Evolutionary conservation across 2,113 vertebrate genomes (phyloP), one percentile per base, ranked within the genome.

Genomic region (Prinia subflava): DNA sequence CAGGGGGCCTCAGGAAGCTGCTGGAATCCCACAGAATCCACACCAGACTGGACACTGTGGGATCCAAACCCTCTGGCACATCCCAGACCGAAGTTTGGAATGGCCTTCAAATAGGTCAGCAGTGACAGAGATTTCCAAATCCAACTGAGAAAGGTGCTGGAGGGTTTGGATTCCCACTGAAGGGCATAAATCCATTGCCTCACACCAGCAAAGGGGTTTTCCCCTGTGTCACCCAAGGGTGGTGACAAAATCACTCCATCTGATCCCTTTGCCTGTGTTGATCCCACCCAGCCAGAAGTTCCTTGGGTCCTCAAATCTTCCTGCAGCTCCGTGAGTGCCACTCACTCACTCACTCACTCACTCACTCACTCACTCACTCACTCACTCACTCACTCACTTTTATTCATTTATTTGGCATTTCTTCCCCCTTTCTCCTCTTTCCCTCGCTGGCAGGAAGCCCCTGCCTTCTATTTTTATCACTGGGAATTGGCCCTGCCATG

Each of bases 1-100:
- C 28, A 4, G 12, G n/a, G 80, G n/a, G 1, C 9, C 19, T 82
- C 0, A 0, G 27, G 41, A 1, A 20, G 46, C 65, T 27, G 15
- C 67, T 19, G 71, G 44, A 24, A 59, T 13, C 28, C 59, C 25
- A 7, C 8, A 44, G 53, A 57, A 60, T 23, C 17, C 27, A 16
- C 27, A 33, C 4, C 27, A 56, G 50, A 1, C 42, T 11, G 6
- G 44, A 7, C 23, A 20, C 12, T 0, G 0, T 27, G 83, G 56
- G n/a, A 74, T 50, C 65, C 15, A 33, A 79, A 69, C 67, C 47
- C 69, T 33, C 13, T 8, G 42, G 79, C 55, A 30, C 37, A 10
- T 20, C 73, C 28, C 78, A 87, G 52, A 13, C 13, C 9, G 6
- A 17, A 23, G 18, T 25, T 41, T 53, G 76, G 46, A n/a, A 4